Evolutionary conservation across 2,113 vertebrate genomes (phyloP).

Genomic region (Carollia perspicillata): DNA sequence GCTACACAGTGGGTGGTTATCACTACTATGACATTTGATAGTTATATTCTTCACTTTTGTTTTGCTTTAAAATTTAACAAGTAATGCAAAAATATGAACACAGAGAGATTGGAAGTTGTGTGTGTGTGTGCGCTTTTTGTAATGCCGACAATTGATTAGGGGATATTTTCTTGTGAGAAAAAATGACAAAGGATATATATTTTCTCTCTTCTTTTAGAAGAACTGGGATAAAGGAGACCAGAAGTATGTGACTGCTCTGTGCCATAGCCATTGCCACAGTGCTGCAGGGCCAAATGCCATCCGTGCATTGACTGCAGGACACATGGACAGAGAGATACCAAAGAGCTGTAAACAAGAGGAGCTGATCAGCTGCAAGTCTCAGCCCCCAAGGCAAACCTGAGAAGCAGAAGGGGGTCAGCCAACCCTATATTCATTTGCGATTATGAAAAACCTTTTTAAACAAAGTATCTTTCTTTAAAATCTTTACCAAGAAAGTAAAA

Average conservation of each 20-base stretch:
- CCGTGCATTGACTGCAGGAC: not conserved
- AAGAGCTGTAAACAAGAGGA: not conserved
- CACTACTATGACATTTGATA: not conserved
- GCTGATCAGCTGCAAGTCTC: not conserved
- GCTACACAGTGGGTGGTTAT: not conserved
- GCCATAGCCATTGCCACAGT: not conserved
- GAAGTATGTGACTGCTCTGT: not conserved
- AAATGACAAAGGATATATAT: not conserved
- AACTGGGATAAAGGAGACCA: not conserved
- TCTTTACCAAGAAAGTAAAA: not conserved
- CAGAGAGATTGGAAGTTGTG: not conserved
- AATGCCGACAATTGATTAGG: not conserved
- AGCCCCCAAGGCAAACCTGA: not conserved
- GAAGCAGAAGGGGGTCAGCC: not conserved
- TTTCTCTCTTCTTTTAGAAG: not conserved
- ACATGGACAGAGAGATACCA: not conserved
- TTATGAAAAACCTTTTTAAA: constrained; percentile 15
- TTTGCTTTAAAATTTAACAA: not conserved
- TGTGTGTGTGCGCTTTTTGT: not conserved
- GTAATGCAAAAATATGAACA: not conserved
- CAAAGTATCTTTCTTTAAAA: not conserved
- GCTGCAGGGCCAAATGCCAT: not conserved
- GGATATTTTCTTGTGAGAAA: not conserved
- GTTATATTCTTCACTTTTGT: not conserved
- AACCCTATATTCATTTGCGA: not conserved